Base-by-base conservation (phyloP, 1,140 invertebrate genomes). In the Zaprionus camerounensis region DNA sequence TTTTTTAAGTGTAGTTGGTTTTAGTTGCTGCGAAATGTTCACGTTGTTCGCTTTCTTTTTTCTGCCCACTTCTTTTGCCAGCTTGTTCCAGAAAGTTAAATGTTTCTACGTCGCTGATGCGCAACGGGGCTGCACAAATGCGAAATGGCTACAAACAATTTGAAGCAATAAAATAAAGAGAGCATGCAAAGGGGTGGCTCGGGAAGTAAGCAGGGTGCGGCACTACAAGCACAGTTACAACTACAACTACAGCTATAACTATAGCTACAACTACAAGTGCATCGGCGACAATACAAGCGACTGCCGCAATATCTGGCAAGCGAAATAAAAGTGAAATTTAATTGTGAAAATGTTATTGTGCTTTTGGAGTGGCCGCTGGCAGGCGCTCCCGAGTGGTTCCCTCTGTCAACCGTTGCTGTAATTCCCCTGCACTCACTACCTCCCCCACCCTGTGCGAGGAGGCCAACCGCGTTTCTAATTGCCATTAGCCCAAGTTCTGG, bases 101-200 rank as follows among this genome's bases (percentile, higher is more conserved):
- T 88, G 85, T 79, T 88, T 83, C 84, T 90, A 78, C 66, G 80
- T 82, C 80, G 78, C 70, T 78, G 78, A 74, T 82, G 80, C 63
- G 85, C 84, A 88, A 80, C 81, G 81, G 75, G 78, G 85, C 84
- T 78, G 84, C 84, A 88, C 84, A 88, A 88, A 88, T 90, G 85
- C 84, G 84, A 90, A 88, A 90, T 88, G 84, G 84, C 84, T 84
- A 90, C 84, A 88, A 88, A 88, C 84, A 88, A 88, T 88, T 88
- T 88, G 84, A 88, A 76, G 84, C 84, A 88, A 88, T 88, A 88
- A 90, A 90, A 90, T 88, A 90, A 81, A 88, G 85, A 88, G 85
- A 73, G 85, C 71, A 73, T 81, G 75, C 70, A 36, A 62, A 66
- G 36, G 17, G 36, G 12, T 12, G 24, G 20, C 3, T 36, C 12